A percentile compares a stretch with the other conserved stretches of the same genome.
Conservation (phyloP, 1,140 invertebrate species). For the Papilio machaon region DNA sequence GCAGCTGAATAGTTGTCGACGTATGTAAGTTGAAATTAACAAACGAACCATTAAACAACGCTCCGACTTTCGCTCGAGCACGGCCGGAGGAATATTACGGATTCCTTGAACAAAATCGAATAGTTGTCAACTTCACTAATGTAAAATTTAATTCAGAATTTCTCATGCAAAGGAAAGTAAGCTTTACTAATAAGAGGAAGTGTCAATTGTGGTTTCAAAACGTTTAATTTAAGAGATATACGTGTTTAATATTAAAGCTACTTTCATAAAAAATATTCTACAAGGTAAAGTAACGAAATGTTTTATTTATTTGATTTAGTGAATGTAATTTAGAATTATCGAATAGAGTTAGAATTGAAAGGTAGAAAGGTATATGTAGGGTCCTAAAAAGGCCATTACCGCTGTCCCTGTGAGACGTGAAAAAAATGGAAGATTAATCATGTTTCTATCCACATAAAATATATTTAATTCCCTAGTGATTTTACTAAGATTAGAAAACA, state of each 20-base stretch:
- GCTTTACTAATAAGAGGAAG: not conserved
- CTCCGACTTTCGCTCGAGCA: not conserved
- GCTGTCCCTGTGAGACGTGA: slow-evolving; percentile 5
- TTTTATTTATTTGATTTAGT: not conserved
- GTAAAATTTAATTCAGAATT: slow-evolving; percentile 16
- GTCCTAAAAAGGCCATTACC: slow-evolving; percentile 1
- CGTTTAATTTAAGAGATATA: not conserved
- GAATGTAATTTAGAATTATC: not conserved
- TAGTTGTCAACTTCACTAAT: not conserved
- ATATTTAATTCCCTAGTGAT: not conserved
- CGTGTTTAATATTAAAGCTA: not conserved
- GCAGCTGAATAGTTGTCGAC: not conserved
- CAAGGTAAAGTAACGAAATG: not conserved
- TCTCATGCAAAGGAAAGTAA: not conserved
- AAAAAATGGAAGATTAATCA: slow-evolving; percentile 25
- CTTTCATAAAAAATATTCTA: not conserved
- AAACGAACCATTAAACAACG: slow-evolving; percentile 23
- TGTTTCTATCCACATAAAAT: slow-evolving; percentile 4
- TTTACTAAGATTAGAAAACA: not conserved
- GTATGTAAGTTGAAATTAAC: slow-evolving; percentile 7
- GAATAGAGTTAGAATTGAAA: not conserved
- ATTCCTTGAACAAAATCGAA: slow-evolving; percentile 18
- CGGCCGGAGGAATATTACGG: slow-evolving; percentile 5
- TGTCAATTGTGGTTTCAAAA: not conserved
- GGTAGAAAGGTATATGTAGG: not conserved